Evolutionary conservation across 2,113 vertebrate genomes (phyloP), one percentile per base, ranked within the genome.

Genomic region (Eulemur rufifrons): DNA sequence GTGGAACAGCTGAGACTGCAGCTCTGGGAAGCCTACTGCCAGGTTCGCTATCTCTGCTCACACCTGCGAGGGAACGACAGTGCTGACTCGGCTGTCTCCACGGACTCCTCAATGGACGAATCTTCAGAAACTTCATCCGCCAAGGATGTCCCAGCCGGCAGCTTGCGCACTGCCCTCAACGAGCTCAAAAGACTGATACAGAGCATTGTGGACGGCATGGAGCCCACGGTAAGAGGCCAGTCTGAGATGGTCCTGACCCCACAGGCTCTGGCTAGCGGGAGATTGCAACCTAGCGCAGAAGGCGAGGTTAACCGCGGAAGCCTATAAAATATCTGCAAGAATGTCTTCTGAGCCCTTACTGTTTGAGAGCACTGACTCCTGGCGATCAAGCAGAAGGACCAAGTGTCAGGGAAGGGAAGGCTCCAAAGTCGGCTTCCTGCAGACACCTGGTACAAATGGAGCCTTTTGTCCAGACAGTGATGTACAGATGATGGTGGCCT

Each of bases 81-180:
- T 17, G 99, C 99, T 0, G 99, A 99, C 98, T 99, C 99, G 0
- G 99, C 99, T 0, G 99, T 99, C 95, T 99, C 99, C 97, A 99
- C 99, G 0, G 99, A 99, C 98, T 99, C 99, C 94, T 99, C 99
- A 18, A 99, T 99, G 99, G 99, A 99, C 20, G 99, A 99, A 98
- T 99, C 99, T 64, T 99, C 99, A 1, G 99, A 99, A 98, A 99
- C 99, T 56, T 99, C 99, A 4, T 99, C 99, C 5, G 99, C 99
- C 98, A 99, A 99, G 98, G 99, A 99, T 0, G 99, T 99, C 89
- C 99, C 99, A 3, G 99, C 99, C 0, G 99, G 99, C 61, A 99
- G 99, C 98, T 98, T 99, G 88, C 99, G 99, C 88, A 99, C 99
- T 14, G 99, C 99, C 81, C 99, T 99, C 86, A 99, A 98, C 0